These are phyloP conservation scores for Ferrisia virgata DNA, from an alignment of 2,888 invertebrate genomes.

Conservation along the genomic window DNA sequence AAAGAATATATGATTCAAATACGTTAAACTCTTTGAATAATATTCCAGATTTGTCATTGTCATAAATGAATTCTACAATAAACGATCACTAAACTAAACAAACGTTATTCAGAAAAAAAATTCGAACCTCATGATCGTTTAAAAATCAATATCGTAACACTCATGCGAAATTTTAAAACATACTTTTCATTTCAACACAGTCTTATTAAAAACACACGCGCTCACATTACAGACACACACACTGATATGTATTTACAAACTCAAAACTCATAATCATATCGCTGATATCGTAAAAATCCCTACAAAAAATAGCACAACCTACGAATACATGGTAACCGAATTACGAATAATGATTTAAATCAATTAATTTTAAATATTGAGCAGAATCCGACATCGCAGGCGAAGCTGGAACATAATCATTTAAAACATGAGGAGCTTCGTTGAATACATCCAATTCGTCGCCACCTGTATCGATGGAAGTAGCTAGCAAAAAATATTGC, in stretches of 20 bases:
- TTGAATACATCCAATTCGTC: constrained; percentile 89
- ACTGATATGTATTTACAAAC: constrained; percentile 10
- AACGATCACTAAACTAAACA: no score
- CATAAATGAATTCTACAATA: no score
- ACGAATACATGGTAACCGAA: neutral
- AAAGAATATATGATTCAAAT: no score
- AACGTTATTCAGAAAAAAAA: no score
- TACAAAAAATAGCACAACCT: neutral
- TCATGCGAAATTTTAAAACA: no score
- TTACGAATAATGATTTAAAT: constrained; percentile 33
- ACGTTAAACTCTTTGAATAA: no score
- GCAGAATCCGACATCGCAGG: neutral
- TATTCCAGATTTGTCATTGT: no score
- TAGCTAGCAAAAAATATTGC: constrained; percentile 81
- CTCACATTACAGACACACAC: no score
- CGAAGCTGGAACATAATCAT: constrained; percentile 50
- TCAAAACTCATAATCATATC: neutral
- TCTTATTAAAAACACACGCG: neutral
- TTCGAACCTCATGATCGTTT: no score
- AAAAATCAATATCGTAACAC: no score
- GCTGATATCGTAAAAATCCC: neutral
- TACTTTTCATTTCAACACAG: neutral
- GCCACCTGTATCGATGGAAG: constrained; percentile 51
- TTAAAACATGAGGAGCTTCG: constrained; percentile 82
- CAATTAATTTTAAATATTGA: constrained; percentile 35